phyloP scores from a whole-genome alignment of 2,797 vertebrate species.

The Anas flavirostris region DNA sequence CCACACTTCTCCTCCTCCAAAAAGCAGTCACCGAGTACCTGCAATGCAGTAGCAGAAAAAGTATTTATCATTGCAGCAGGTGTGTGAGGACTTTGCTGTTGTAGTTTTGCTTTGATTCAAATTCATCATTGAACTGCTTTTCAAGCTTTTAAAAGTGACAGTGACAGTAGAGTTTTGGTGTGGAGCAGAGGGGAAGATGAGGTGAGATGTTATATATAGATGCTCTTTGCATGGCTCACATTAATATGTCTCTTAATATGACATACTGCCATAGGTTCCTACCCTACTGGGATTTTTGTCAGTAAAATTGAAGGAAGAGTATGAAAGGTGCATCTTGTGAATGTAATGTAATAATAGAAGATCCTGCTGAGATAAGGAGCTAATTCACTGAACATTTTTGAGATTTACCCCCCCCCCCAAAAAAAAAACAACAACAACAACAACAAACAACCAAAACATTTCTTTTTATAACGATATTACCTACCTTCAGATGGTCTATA shows the following conservation, averaged over 20 bases:
- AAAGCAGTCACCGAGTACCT: background rate
- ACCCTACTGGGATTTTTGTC: background rate
- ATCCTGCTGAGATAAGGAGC: background rate
- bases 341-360: background rate
- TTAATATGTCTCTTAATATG: background rate
- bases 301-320: background rate
- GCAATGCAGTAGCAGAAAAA: background rate
- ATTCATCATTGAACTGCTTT: background rate
- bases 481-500: background rate
- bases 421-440: too few species aligned
- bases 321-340: background rate
- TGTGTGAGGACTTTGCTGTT: background rate
- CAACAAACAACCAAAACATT: background rate
- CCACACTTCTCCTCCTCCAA: accelerated
- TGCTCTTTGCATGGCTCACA: background rate
- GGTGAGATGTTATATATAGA: background rate
- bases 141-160: background rate
- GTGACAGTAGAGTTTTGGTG: background rate
- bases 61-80: background rate
- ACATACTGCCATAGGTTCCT: background rate
- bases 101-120: background rate
- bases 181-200: background rate
- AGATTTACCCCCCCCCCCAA: background rate
- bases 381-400: background rate
- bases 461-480: background rate